A percentile compares a stretch with the other conserved stretches of the same genome.
Evolutionary conservation across 2,888 invertebrate genomes (phyloP).

Genomic region (Latrodectus hesperus): DNA sequence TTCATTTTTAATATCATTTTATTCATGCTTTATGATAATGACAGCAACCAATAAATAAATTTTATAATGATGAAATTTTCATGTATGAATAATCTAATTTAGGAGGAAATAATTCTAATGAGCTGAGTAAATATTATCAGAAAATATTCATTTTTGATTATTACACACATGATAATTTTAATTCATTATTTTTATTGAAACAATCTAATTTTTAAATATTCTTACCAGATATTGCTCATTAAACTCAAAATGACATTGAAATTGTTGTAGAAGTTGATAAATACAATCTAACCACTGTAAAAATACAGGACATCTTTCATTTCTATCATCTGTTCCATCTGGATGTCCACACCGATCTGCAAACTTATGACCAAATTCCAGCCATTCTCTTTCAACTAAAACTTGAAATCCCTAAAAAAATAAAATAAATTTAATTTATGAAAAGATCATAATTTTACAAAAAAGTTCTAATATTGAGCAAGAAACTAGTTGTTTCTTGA

Average conservation of each 20-base stretch:
- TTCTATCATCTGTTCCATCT: slow-evolving; percentile 88
- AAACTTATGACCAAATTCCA: slow-evolving; percentile 98
- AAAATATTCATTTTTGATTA: not conserved
- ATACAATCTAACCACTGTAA: slow-evolving; percentile 98
- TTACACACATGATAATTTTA: not conserved
- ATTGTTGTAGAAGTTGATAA: slow-evolving; percentile 90
- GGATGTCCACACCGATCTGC: slow-evolving; percentile 87
- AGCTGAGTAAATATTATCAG: not conserved
- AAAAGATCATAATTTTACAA: not conserved
- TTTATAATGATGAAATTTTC: too few species aligned
- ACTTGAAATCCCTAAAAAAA: slow-evolving; percentile 89
- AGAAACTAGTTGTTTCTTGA: too few species aligned
- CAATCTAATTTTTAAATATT: not conserved
- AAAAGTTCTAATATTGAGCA: not conserved
- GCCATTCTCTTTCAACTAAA: slow-evolving; percentile 96
- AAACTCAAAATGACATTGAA: slow-evolving; percentile 96
- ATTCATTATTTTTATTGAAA: not conserved
- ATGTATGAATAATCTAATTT: too few species aligned
- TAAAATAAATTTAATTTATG: slow-evolving; percentile 39
- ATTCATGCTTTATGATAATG: too few species aligned
- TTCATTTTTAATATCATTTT: too few species aligned
- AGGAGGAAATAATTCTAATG: too few species aligned
- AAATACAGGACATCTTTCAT: slow-evolving; percentile 97
- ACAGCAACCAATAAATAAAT: too few species aligned
- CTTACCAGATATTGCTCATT: slow-evolving; percentile 91